A percentile compares a stretch with the other conserved stretches of the same genome.
Evolutionary conservation across 2,797 vertebrate genomes (phyloP).

Genomic region (Stomatorhinus walkeri): DNA sequence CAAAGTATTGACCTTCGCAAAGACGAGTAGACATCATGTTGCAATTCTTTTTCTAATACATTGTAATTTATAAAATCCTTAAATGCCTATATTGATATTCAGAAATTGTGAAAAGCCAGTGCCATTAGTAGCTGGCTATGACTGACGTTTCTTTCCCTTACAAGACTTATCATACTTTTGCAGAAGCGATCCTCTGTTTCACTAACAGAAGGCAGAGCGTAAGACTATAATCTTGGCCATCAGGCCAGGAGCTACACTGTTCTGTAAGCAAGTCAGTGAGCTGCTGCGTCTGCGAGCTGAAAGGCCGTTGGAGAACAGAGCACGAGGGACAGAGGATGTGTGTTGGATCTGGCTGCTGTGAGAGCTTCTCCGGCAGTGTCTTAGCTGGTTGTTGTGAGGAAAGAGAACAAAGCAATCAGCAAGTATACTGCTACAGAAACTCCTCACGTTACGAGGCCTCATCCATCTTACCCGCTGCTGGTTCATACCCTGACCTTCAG

Average conservation of each 20-base stretch:
- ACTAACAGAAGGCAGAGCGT: background rate
- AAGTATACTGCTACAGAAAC: slow-evolving; percentile 99
- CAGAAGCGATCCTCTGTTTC: background rate
- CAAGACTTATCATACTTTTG: background rate
- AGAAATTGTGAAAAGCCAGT: background rate
- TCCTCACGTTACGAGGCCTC: slow-evolving; percentile 71
- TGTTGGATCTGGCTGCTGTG: slow-evolving; percentile 66
- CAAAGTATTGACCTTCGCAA: background rate
- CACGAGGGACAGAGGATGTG: slow-evolving; percentile 21
- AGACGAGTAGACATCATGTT: background rate
- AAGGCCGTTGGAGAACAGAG: slow-evolving; percentile 11
- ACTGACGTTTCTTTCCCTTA: background rate
- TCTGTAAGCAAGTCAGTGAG: background rate
- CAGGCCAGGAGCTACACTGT: background rate
- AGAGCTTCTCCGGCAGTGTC: slow-evolving; percentile 99
- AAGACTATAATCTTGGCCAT: background rate
- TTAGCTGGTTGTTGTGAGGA: slow-evolving; percentile 99
- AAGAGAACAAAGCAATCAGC: slow-evolving; percentile 98
- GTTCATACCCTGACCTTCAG: background rate
- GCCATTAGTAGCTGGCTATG: background rate
- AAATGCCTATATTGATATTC: background rate
- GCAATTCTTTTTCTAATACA: background rate
- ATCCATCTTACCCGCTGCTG: slow-evolving; percentile 11
- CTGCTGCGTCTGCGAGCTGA: background rate
- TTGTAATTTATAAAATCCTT: background rate